Percentiles rank a stretch among this genome's conserved stretches.
These are phyloP conservation scores for Pyxicephalus adspersus DNA, from an alignment of 2,113 vertebrate species.

Conservation along the genomic window DNA sequence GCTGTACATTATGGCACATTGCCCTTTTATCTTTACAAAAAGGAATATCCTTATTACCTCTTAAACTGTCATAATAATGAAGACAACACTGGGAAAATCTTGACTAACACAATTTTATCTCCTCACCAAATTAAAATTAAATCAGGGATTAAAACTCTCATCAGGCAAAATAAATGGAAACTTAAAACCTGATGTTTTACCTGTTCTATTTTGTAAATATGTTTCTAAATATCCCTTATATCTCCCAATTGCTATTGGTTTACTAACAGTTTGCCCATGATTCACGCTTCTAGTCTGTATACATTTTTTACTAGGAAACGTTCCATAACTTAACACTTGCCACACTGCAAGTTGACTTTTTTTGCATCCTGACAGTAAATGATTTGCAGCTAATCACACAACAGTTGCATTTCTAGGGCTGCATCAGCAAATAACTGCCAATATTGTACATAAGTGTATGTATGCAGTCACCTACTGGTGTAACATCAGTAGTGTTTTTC, in stretches of 20 bases:
- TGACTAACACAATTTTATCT: background rate
- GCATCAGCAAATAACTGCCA: background rate
- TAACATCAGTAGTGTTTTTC: background rate
- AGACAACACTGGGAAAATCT: no score
- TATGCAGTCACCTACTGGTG: constrained; percentile 36
- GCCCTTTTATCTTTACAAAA: no score
- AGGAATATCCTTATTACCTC: no score
- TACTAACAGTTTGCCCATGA: no score
- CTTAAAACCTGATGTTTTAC: background rate
- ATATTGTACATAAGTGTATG: constrained; percentile 12
- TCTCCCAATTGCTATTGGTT: background rate
- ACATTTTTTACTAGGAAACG: no score
- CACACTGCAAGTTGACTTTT: background rate
- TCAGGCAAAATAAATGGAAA: background rate
- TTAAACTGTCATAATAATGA: no score
- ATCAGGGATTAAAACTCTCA: constrained; percentile 20
- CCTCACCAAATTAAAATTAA: constrained; percentile 4
- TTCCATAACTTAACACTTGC: constrained; percentile 2
- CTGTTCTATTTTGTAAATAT: constrained; percentile 4
- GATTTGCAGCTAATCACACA: background rate
- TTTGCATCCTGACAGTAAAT: background rate
- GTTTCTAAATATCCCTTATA: background rate
- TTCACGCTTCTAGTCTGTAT: no score
- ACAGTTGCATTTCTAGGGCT: constrained; percentile 5
- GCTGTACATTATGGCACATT: no score